These are phyloP conservation scores for Sinohyriopsis cumingii DNA, from an alignment of 2,888 invertebrate species.

Conservation along the genomic window DNA sequence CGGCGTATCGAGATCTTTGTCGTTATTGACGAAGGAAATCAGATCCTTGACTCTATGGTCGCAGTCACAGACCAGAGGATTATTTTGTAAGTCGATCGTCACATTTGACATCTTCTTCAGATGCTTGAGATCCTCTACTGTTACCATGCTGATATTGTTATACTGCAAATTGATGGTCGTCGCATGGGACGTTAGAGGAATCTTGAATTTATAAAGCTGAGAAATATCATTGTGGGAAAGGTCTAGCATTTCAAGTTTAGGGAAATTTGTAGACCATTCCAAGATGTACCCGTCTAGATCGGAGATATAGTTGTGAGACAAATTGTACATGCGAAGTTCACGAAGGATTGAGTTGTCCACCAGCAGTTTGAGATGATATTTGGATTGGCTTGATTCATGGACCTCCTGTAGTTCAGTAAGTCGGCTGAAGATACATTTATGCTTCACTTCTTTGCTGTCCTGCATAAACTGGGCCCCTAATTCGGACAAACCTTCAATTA, in stretches of 20 bases:
- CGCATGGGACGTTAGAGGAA: conserved; percentile 23
- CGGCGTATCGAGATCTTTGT: conserved; percentile 15
- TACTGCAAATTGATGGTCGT: conserved; percentile 35
- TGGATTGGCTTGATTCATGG: conserved; percentile 23
- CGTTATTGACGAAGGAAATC: conserved; percentile 16
- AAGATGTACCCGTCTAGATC: conserved; percentile 32
- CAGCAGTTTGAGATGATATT: conserved; percentile 39
- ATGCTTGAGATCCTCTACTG: conserved; percentile 30
- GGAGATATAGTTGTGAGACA: conserved; percentile 32
- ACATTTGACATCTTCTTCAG: conserved; percentile 37
- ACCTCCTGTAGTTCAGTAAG: conserved; percentile 45
- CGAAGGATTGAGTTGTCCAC: conserved; percentile 39
- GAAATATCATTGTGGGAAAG: conserved; percentile 50
- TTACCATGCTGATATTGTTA: conserved; percentile 49
- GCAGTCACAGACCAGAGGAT: conserved; percentile 52
- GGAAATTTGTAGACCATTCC: conserved; percentile 48
- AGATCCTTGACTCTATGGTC: conserved; percentile 22
- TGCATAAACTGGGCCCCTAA: conserved; percentile 27
- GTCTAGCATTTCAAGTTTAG: conserved; percentile 45
- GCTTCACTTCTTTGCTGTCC: conserved; percentile 20
- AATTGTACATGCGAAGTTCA: conserved; percentile 34
- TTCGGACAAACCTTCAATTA: conserved; percentile 5
- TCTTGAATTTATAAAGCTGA: conserved; percentile 32
- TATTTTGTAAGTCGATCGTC: conserved; percentile 46
- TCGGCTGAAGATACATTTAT: conserved; percentile 36